Evolutionary conservation across 2,888 invertebrate genomes (phyloP).

Genomic region (Phortica magna): DNA sequence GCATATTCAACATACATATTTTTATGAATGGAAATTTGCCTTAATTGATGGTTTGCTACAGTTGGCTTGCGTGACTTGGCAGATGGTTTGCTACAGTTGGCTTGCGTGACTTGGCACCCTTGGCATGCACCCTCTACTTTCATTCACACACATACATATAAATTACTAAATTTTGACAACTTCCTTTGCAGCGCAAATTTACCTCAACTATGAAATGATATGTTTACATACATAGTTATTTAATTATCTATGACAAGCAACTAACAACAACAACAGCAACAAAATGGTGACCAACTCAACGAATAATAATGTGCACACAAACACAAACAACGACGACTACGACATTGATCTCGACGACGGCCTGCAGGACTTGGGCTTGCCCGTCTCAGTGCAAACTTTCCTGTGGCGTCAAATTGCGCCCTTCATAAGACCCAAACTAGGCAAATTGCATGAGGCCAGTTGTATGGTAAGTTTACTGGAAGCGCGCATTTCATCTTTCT

Average conservation of each 20-base stretch:
- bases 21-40: conserved; percentile 33
- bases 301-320: conserved; percentile 65
- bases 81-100: not conserved
- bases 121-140: no score
- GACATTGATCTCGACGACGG: conserved; percentile 81
- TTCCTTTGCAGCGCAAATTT: not conserved
- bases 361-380: conserved; percentile 88
- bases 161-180: conserved; percentile 1
- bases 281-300: conserved; percentile 60
- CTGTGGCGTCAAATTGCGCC: conserved; percentile 98
- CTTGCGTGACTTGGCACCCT: conserved; percentile 29
- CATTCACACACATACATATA: not conserved
- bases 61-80: conserved; percentile 28
- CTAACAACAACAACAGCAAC: conserved; percentile 63
- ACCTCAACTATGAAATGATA: conserved; percentile 26
- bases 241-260: conserved; percentile 42
- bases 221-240: conserved; percentile 32
- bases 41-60: not conserved
- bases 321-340: conserved; percentile 73
- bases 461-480: conserved; percentile 89
- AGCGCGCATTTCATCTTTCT: not conserved
- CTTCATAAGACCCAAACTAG: conserved; percentile 95
- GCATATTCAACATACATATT: not conserved
- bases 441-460: conserved; percentile 97
- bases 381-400: conserved; percentile 97